These are phyloP conservation scores for Cotesia vestalis DNA, from an alignment of 1,140 invertebrate genomes.

Conservation along the genomic window DNA sequence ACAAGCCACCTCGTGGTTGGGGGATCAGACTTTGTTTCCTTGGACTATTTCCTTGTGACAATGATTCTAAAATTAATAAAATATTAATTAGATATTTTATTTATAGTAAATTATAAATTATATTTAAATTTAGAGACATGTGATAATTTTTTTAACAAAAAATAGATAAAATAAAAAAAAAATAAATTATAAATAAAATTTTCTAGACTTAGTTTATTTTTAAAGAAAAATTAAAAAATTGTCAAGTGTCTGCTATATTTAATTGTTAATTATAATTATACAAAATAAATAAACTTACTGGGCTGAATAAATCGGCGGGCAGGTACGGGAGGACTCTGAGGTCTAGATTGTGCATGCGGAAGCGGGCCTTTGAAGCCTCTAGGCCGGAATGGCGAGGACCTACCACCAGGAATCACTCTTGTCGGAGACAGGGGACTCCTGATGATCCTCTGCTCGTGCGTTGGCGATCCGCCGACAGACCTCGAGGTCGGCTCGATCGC, in stretches of 20 bases:
- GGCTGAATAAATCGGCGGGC: constrained; percentile 31
- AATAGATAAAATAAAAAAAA: too few species aligned
- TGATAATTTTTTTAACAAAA: background rate
- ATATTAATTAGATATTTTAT: too few species aligned
- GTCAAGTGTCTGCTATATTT: too few species aligned
- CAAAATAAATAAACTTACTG: constrained; percentile 14
- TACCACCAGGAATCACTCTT: constrained; percentile 59
- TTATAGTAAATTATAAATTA: background rate
- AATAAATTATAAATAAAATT: too few species aligned
- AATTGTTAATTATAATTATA: background rate
- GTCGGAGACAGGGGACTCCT: constrained; percentile 57
- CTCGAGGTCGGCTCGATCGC: constrained; percentile 55
- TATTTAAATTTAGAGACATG: background rate
- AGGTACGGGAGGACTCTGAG: constrained; percentile 47
- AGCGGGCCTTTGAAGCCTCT: constrained; percentile 68
- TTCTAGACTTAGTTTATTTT: too few species aligned
- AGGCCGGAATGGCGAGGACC: constrained; percentile 69
- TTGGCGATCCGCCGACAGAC: constrained; percentile 20
- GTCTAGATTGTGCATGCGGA: constrained; percentile 55
- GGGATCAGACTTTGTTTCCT: constrained; percentile 58
- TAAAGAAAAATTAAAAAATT: too few species aligned
- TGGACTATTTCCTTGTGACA: constrained; percentile 60
- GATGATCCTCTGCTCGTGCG: constrained; percentile 32
- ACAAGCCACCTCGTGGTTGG: constrained; percentile 47
- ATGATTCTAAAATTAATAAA: constrained; percentile 48